phyloP scores from a whole-genome alignment of 2,888 invertebrate genomes.

The Sarcophaga variegata region DNA sequence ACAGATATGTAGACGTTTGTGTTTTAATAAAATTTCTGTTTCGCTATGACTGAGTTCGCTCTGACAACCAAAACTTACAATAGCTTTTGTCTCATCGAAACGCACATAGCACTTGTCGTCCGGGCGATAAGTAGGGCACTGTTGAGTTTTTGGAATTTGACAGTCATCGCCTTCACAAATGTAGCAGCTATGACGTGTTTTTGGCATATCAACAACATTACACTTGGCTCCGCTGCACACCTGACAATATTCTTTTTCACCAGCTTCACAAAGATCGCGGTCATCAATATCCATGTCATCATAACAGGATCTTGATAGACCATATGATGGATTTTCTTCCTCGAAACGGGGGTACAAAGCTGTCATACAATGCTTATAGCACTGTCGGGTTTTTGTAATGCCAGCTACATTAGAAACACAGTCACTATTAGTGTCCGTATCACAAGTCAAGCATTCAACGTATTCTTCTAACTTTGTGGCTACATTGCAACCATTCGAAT shows the following conservation, averaged over 20 bases:
- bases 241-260: conserved; percentile 72
- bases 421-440: conserved; percentile 71
- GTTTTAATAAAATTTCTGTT: conserved; percentile 71
- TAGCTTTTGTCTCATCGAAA: conserved; percentile 74
- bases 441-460: conserved; percentile 76
- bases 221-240: conserved; percentile 74
- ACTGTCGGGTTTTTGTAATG: conserved; percentile 72
- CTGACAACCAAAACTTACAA: conserved; percentile 74
- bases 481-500: conserved; percentile 78
- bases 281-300: conserved; percentile 78
- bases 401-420: conserved; percentile 71
- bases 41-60: conserved; percentile 75
- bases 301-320: conserved; percentile 75
- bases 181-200: conserved; percentile 73
- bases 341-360: conserved; percentile 74
- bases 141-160: conserved; percentile 68
- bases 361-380: conserved; percentile 76
- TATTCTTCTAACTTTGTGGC: conserved; percentile 74
- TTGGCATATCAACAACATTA: conserved; percentile 73
- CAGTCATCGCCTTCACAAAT: conserved; percentile 75
- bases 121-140: conserved; percentile 74
- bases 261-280: conserved; percentile 73
- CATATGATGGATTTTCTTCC: conserved; percentile 76
- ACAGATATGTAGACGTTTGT: conserved; percentile 75
- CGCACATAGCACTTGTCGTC: conserved; percentile 76